Evolutionary conservation across 2,888 invertebrate genomes (phyloP).

Genomic region (Actias luna): DNA sequence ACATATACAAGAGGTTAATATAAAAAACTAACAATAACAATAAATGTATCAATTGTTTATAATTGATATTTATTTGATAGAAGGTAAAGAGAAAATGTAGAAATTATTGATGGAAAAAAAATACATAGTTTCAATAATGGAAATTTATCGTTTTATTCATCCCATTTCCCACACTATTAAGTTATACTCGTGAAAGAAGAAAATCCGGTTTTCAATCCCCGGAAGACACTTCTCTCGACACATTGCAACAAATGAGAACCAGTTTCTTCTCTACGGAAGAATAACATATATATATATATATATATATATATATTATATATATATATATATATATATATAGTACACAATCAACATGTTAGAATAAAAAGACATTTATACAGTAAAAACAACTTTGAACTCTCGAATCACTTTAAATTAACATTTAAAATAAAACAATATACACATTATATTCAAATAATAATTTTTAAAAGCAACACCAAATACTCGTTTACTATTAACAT

Average conservation of each 20-base stretch:
- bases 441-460: background rate
- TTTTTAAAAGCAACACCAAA: background rate
- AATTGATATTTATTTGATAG: conserved; percentile 80
- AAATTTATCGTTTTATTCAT: conserved; percentile 52
- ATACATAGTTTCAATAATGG: conserved; percentile 79
- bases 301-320: no score
- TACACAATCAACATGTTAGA: no score
- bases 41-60: conserved; percentile 78
- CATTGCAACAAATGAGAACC: background rate
- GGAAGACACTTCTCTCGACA: background rate
- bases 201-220: background rate
- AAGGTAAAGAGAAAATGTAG: conserved; percentile 75
- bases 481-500: background rate
- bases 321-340: no score
- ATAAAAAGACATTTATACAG: background rate
- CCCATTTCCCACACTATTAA: background rate
- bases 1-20: conserved; percentile 52
- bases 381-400: background rate
- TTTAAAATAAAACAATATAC: background rate
- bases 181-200: background rate
- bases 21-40: conserved; percentile 72
- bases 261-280: background rate
- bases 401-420: background rate
- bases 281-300: conserved; percentile 27
- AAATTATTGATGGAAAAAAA: conserved; percentile 74